Percentiles rank a stretch among this genome's conserved stretches.
Evolutionary conservation across 2,113 vertebrate species (phyloP).

Genomic region (Andinoacara biseriatus): DNA sequence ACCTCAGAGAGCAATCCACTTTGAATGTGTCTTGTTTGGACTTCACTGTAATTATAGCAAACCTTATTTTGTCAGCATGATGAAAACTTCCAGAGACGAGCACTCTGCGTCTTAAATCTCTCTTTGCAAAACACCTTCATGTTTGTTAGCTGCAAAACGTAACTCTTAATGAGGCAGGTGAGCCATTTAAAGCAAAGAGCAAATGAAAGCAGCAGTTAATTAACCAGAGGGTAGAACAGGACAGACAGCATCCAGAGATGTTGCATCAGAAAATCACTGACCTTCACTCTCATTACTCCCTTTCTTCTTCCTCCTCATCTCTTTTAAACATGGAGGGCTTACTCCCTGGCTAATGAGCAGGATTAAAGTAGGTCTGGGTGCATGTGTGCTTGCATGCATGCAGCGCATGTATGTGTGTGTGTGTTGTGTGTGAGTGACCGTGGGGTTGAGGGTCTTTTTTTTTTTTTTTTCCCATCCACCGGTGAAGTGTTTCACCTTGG

Average conservation of each 20-base stretch:
- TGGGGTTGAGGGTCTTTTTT: conserved; percentile 57
- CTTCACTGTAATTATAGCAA: conserved; percentile 57
- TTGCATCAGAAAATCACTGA: conserved; percentile 41
- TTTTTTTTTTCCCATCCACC: conserved; percentile 18
- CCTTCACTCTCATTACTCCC: conserved; percentile 49
- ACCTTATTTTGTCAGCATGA: conserved; percentile 59
- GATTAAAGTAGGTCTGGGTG: conserved; percentile 65
- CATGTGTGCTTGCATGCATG: conserved; percentile 20
- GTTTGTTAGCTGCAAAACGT: neutral
- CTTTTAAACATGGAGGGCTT: conserved; percentile 60
- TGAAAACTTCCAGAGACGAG: neutral
- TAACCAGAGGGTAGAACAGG: conserved; percentile 41
- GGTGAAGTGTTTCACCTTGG: conserved; percentile 82
- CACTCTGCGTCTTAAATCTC: neutral
- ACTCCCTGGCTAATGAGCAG: conserved; percentile 71
- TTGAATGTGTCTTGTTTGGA: conserved; percentile 60
- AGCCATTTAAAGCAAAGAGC: conserved; percentile 15
- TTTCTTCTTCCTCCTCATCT: conserved; percentile 39
- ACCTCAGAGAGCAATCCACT: conserved; percentile 56
- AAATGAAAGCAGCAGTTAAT: conserved; percentile 22
- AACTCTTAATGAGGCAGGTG: conserved; percentile 10
- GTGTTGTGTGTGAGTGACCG: conserved; percentile 25
- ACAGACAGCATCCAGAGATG: conserved; percentile 33
- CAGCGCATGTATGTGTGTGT: neutral
- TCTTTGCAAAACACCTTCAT: neutral